Evolutionary conservation across 1,140 invertebrate genomes (phyloP).

Genomic region (Liolophura sinensis): DNA sequence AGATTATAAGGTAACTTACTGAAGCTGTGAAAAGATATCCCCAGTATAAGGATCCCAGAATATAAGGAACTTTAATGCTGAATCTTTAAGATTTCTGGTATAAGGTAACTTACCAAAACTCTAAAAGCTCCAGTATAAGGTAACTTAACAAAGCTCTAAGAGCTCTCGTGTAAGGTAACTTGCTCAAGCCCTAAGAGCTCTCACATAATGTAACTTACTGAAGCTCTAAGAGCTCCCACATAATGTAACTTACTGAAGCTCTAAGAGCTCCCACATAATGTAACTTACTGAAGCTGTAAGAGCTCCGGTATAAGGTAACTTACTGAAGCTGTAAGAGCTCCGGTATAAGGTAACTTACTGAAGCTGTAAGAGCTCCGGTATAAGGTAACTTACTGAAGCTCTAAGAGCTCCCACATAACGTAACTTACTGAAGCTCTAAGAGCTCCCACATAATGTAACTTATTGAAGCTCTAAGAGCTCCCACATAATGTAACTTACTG

Average conservation of each 20-base stretch:
- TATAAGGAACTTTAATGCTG: no score
- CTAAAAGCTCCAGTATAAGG: background rate
- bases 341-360: background rate
- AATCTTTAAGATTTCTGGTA: background rate
- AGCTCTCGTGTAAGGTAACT: no score
- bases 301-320: background rate
- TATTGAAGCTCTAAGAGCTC: background rate
- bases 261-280: background rate
- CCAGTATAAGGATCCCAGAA: no score
- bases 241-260: background rate
- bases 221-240: slow-evolving; percentile 49
- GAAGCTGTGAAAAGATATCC: no score
- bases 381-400: slow-evolving; percentile 47
- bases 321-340: background rate
- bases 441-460: background rate
- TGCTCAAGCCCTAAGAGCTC: background rate
- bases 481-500: background rate
- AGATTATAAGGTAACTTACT: no score
- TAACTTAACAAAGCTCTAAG: background rate
- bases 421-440: background rate
- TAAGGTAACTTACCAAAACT: background rate
- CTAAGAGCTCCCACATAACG: no score
- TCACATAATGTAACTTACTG: slow-evolving; percentile 37
- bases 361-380: background rate
- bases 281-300: background rate